A percentile compares a stretch with the other conserved stretches of the same genome.
These are phyloP conservation scores for Rotaria macrura DNA, from an alignment of 2,888 invertebrate genomes.

Conservation along the genomic window DNA sequence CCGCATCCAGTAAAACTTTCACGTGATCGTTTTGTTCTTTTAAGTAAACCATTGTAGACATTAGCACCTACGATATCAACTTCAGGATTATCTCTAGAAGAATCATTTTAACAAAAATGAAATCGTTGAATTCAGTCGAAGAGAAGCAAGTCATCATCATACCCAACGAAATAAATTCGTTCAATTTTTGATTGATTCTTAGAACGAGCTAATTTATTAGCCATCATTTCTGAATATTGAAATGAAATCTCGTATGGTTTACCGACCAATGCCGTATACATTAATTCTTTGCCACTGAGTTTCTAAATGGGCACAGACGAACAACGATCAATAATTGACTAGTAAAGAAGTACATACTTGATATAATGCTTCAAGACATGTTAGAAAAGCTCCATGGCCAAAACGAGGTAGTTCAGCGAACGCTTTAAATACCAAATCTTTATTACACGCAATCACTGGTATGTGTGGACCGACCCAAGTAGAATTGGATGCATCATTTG, in stretches of 20 bases:
- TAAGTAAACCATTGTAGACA: constrained; percentile 22
- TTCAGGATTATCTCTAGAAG: constrained; percentile 46
- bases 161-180: constrained; percentile 49
- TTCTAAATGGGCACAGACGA: constrained; percentile 39
- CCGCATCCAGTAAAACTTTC: neutral
- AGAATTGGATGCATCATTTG: constrained; percentile 36
- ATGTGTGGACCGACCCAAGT: constrained; percentile 37
- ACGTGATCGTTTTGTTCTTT: neutral
- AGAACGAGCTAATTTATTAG: constrained; percentile 34
- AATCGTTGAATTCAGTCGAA: no score
- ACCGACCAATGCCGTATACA: constrained; percentile 46
- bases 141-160: constrained; percentile 33
- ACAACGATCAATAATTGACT: neutral
- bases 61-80: constrained; percentile 49
- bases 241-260: constrained; percentile 49
- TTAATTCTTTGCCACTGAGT: constrained; percentile 45
- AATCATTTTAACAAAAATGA: no score
- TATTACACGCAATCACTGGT: constrained; percentile 50
- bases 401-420: constrained; percentile 49
- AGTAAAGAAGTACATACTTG: constrained; percentile 38
- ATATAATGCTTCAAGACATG: constrained; percentile 47
- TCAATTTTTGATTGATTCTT: constrained; percentile 34
- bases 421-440: constrained; percentile 50
- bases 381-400: constrained; percentile 49
- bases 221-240: constrained; percentile 47